phyloP scores from a whole-genome alignment of 1,140 invertebrate species.

The Manduca sexta region DNA sequence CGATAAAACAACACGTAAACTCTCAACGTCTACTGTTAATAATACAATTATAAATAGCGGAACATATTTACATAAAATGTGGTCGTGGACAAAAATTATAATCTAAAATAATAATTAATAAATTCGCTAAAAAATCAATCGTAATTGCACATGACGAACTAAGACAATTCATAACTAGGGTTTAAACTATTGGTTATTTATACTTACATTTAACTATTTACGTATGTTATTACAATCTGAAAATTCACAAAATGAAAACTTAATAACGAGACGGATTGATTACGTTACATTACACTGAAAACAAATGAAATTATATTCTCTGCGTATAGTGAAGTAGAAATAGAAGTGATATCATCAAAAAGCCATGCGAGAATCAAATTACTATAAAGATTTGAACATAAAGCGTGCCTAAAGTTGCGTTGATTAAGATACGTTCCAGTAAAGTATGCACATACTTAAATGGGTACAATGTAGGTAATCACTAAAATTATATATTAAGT shows the following conservation, averaged over 20 bases:
- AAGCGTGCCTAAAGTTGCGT: conserved; percentile 21
- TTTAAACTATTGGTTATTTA: conserved; percentile 58
- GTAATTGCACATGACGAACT: conserved; percentile 60
- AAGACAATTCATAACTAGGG: conserved; percentile 51
- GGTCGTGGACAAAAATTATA: conserved; percentile 38
- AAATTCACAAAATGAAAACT: conserved; percentile 50
- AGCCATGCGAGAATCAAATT: conserved; percentile 54
- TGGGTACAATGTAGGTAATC: conserved; percentile 64
- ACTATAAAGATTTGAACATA: conserved; percentile 1
- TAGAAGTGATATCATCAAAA: conserved; percentile 36
- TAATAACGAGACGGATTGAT: conserved; percentile 61
- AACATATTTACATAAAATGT: conserved; percentile 64
- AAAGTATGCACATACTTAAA: conserved; percentile 64
- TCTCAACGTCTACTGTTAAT: conserved; percentile 8
- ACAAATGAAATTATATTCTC: conserved; percentile 13
- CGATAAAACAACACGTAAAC: conserved; percentile 18
- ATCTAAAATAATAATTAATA: conserved; percentile 54
- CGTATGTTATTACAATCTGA: conserved; percentile 55
- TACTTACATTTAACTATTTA: conserved; percentile 65
- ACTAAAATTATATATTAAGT: conserved; percentile 70
- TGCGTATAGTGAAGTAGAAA: not conserved
- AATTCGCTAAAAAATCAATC: conserved; percentile 57
- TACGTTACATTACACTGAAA: conserved; percentile 36
- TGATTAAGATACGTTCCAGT: conserved; percentile 61
- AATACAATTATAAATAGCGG: conserved; percentile 38